Conservation (phyloP, 2,113 vertebrate genomes). For the Oreochromis spilurus region DNA sequence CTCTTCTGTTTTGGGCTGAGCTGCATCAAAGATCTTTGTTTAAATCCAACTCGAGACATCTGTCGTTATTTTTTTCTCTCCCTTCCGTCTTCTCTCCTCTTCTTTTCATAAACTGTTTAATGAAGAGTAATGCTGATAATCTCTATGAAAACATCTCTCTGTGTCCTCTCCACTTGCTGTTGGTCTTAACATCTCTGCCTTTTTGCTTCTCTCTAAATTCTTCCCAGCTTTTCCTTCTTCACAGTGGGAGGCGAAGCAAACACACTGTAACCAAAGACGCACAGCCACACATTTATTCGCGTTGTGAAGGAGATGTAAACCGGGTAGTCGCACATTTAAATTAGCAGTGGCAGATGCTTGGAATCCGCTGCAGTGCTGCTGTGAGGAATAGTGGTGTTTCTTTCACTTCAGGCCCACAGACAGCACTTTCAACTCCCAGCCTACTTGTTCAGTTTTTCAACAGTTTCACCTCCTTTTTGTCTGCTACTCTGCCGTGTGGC, state of each 20-base stretch:
- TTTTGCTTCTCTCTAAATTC: neutral
- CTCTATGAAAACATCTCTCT: neutral
- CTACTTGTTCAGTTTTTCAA: conserved; percentile 27
- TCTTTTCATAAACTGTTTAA: neutral
- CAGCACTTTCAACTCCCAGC: conserved; percentile 41
- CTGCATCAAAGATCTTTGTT: neutral
- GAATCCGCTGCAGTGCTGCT: neutral
- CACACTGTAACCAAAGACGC: conserved; percentile 16
- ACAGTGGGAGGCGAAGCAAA: neutral
- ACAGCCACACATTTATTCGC: neutral
- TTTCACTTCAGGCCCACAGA: conserved; percentile 30
- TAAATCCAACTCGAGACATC: neutral
- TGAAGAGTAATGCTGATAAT: neutral
- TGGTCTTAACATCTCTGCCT: neutral
- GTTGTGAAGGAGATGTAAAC: neutral
- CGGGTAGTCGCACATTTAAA: conserved; percentile 14
- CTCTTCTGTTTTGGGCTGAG: neutral
- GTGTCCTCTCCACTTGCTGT: neutral
- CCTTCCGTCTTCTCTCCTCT: neutral
- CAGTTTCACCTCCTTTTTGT: conserved; percentile 53
- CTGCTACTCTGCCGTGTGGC: conserved; percentile 13
- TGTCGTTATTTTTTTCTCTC: neutral
- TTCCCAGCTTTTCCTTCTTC: neutral
- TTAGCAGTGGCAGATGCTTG: conserved; percentile 3
- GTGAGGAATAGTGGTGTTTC: conserved; percentile 24